These are phyloP conservation scores for Sinonovacula constricta DNA, from an alignment of 1,140 invertebrate species.

Conservation along the genomic window DNA sequence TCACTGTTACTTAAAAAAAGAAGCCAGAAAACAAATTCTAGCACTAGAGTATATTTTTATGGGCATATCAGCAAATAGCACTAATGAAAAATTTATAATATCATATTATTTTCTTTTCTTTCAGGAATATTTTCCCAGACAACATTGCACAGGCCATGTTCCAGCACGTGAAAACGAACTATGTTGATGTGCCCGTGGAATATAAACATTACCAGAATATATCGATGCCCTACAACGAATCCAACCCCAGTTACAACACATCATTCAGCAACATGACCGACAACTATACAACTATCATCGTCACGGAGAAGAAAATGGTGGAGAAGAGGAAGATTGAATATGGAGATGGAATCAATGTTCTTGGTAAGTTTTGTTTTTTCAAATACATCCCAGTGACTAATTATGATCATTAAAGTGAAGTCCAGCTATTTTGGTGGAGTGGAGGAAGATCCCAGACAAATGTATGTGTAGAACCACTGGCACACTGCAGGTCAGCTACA, in stretches of 20 bases:
- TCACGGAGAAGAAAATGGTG: slow-evolving; percentile 40
- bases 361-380: slow-evolving; percentile 78
- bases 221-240: slow-evolving; percentile 25
- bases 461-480: too few relatives aligned
- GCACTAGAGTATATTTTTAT: not conserved
- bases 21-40: too few relatives aligned
- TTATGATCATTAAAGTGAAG: too few relatives aligned
- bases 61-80: not conserved
- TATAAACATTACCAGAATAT: slow-evolving; percentile 35
- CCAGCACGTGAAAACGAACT: slow-evolving; percentile 73
- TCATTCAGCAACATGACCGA: slow-evolving; percentile 21
- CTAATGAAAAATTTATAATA: not conserved
- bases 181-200: slow-evolving; percentile 50
- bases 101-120: slow-evolving; percentile 78
- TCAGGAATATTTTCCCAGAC: slow-evolving; percentile 94
- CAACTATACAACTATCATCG: slow-evolving; percentile 49
- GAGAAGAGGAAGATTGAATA: not conserved
- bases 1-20: too few relatives aligned
- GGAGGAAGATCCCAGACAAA: too few relatives aligned
- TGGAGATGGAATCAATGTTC: slow-evolving; percentile 78
- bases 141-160: slow-evolving; percentile 91
- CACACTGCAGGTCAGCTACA: too few relatives aligned
- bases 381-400: too few relatives aligned
- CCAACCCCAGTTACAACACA: slow-evolving; percentile 33
- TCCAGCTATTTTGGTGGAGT: too few relatives aligned